A percentile compares a stretch with the other conserved stretches of the same genome.
phyloP scores from a whole-genome alignment of 2,888 invertebrate genomes.

The Amorpha juglandis region DNA sequence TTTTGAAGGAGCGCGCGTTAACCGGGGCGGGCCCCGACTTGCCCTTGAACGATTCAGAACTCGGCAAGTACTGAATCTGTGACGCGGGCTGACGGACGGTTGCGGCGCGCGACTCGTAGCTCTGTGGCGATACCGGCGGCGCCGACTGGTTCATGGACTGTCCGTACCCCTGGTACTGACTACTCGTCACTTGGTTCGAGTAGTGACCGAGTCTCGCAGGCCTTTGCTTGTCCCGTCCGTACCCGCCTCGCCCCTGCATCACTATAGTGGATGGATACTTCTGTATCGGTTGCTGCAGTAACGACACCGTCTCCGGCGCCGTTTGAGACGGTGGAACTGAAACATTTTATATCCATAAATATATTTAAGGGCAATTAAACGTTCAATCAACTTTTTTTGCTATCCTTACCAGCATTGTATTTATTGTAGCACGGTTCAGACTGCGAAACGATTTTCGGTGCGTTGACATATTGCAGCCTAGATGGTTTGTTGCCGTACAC shows the following conservation, averaged over 20 bases:
- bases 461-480: slow-evolving; percentile 60
- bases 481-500: slow-evolving; percentile 59
- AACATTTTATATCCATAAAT: background rate
- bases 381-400: background rate
- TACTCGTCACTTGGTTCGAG: slow-evolving; percentile 41
- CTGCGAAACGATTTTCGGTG: slow-evolving; percentile 65
- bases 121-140: slow-evolving; percentile 41
- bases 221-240: slow-evolving; percentile 67
- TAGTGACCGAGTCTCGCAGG: slow-evolving; percentile 60
- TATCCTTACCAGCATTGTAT: slow-evolving; percentile 63
- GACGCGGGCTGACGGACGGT: slow-evolving; percentile 50
- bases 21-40: slow-evolving; percentile 48
- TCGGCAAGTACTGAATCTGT: slow-evolving; percentile 69
- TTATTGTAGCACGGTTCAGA: slow-evolving; percentile 65
- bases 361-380: slow-evolving; percentile 6
- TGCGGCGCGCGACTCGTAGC: slow-evolving; percentile 46
- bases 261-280: slow-evolving; percentile 70
- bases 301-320: slow-evolving; percentile 78
- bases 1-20: slow-evolving; percentile 69
- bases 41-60: slow-evolving; percentile 61
- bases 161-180: slow-evolving; percentile 61
- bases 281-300: slow-evolving; percentile 74
- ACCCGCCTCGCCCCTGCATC: slow-evolving; percentile 66
- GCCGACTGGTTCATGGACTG: slow-evolving; percentile 44
- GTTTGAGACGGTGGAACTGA: slow-evolving; percentile 77